phyloP scores from a whole-genome alignment of 2,113 vertebrate species.

The Condylura cristata region DNA sequence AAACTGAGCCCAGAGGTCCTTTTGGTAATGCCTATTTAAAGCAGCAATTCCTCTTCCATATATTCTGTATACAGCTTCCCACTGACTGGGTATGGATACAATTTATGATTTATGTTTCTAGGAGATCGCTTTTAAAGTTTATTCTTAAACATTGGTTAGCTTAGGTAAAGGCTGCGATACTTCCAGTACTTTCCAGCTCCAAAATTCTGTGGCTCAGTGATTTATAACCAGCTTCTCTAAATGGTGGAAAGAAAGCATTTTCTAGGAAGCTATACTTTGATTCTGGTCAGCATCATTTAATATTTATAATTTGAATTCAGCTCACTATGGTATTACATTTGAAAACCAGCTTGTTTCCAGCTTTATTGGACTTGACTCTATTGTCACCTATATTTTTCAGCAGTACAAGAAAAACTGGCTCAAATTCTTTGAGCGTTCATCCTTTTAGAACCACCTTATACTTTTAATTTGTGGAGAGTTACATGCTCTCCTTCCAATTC shows the following conservation, averaged over 20 bases:
- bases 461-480: background rate
- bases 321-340: constrained; percentile 15
- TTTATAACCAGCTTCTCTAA: constrained; percentile 47
- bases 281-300: constrained; percentile 55
- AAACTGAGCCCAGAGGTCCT: background rate
- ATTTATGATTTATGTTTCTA: constrained; percentile 53
- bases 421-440: background rate
- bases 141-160: constrained; percentile 38
- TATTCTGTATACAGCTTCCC: background rate
- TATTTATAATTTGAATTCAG: constrained; percentile 55
- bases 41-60: background rate
- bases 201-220: constrained; percentile 14
- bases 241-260: constrained; percentile 55
- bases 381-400: constrained; percentile 25
- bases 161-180: background rate
- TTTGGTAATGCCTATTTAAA: constrained; percentile 16
- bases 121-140: constrained; percentile 53
- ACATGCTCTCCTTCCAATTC: background rate
- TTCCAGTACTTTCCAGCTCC: background rate
- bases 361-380: background rate
- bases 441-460: background rate
- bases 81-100: background rate
- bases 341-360: constrained; percentile 44
- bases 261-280: constrained; percentile 42
- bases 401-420: background rate